Percentiles rank a stretch among this genome's conserved stretches.
phyloP scores from a whole-genome alignment of 1,140 invertebrate genomes.

The Lordiphosa stackelbergi region DNA sequence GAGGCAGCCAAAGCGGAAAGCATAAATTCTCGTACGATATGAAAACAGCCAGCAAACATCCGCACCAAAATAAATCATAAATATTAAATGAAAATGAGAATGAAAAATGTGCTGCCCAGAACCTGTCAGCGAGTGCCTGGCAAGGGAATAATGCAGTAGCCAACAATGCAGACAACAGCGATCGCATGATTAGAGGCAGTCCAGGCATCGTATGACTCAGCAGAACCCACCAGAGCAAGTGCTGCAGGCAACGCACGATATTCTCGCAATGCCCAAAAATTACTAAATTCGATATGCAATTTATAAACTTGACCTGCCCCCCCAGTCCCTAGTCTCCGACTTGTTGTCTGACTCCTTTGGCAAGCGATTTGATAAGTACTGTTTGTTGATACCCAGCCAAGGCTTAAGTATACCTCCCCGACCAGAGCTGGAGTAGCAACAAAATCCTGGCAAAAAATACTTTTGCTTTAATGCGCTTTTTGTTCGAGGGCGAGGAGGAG shows the following conservation, averaged over 20 bases:
- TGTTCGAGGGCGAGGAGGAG: background rate
- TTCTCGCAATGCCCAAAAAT: slow-evolving; percentile 58
- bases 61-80: slow-evolving; percentile 75
- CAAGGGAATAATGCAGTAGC: slow-evolving; percentile 46
- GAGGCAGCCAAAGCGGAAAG: slow-evolving; percentile 61
- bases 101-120: slow-evolving; percentile 36
- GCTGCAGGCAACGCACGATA: slow-evolving; percentile 57
- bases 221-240: slow-evolving; percentile 15
- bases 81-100: slow-evolving; percentile 75
- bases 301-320: slow-evolving; percentile 42
- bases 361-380: slow-evolving; percentile 64
- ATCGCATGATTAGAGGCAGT: slow-evolving; percentile 69
- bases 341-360: slow-evolving; percentile 49
- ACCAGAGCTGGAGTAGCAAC: slow-evolving; percentile 37
- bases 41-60: slow-evolving; percentile 69
- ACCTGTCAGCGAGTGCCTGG: slow-evolving; percentile 8
- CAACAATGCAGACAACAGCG: slow-evolving; percentile 52
- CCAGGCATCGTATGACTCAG: slow-evolving; percentile 31
- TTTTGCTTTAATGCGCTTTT: slow-evolving; percentile 64
- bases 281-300: slow-evolving; percentile 74
- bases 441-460: slow-evolving; percentile 48
- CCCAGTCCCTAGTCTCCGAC: slow-evolving; percentile 11
- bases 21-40: slow-evolving; percentile 71
- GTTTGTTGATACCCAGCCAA: slow-evolving; percentile 65
- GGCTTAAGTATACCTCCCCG: slow-evolving; percentile 54